These are phyloP conservation scores for Pao palembangensis DNA, from an alignment of 2,113 vertebrate species.

Conservation along the genomic window DNA sequence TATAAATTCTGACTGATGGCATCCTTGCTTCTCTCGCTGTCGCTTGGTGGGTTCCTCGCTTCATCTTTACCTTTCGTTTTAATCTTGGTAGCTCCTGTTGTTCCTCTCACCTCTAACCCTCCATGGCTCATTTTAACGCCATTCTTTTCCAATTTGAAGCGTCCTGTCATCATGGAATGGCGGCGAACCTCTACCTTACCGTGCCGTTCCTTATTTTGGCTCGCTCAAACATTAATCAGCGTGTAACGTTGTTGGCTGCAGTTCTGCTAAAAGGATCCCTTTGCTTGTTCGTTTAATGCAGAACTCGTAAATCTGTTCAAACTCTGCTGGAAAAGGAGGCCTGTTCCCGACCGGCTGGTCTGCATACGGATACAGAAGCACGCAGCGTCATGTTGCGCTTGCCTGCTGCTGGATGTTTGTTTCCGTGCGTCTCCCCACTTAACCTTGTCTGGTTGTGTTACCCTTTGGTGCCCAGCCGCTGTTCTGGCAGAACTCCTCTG, in stretches of 20 bases:
- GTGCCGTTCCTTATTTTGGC: conserved; percentile 16
- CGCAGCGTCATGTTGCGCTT: background rate
- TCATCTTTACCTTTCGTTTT: conserved; percentile 9
- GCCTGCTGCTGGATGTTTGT: conserved; percentile 3
- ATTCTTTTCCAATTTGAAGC: conserved; percentile 55
- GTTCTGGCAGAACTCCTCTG: conserved; percentile 52
- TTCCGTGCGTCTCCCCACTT: conserved; percentile 29
- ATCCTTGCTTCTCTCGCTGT: no score
- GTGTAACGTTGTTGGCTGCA: conserved; percentile 19
- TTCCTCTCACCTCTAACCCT: conserved; percentile 2
- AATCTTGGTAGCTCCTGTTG: conserved; percentile 5
- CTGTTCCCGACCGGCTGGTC: background rate
- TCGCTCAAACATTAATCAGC: conserved; percentile 24
- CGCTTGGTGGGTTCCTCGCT: background rate
- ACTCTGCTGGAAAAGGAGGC: background rate
- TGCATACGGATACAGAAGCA: conserved; percentile 5
- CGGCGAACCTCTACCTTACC: background rate
- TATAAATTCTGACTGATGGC: no score
- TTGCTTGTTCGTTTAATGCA: background rate
- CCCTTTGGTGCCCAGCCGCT: conserved; percentile 29
- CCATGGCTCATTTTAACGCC: conserved; percentile 31
- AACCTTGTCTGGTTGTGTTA: conserved; percentile 21
- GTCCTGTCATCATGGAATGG: conserved; percentile 23
- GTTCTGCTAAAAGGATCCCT: conserved; percentile 1
- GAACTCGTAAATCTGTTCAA: background rate